Evolutionary conservation across 2,888 invertebrate genomes (phyloP), one percentile per base, ranked within the genome.

Genomic region (Bombylius discolor): DNA sequence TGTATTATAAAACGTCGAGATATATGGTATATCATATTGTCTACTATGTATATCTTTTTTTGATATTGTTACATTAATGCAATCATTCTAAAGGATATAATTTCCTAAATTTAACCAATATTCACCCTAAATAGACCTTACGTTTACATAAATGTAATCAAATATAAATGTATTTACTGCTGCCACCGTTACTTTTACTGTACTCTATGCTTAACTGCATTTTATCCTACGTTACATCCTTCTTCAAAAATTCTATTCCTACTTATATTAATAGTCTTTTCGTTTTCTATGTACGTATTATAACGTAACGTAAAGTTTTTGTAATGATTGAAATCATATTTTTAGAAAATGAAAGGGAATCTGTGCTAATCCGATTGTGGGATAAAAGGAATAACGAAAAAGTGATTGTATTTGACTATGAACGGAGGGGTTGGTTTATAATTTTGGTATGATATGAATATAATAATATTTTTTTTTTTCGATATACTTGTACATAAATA

Each of bases 341-440:
- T 23, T 23, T 23, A 23, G 23, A 23, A 23, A 23, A 23, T 23
- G 23, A 23, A 23, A 49, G 45, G 31, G 44, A 54, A 54, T 48
- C 55, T 49, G 47, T 45, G 52, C 56, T 58, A 58, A 58, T 58
- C 58, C 58, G 58, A 58, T 58, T 58, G 58, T 51, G 56, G 58
- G 56, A 58, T 53, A 56, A 56, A 53, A 58, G 56, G 53, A 58
- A 58, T 56, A 55, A 56, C 51, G 51, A 49, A 49, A 53, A 49
- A 49, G 14, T 44, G 49, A 44, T 48, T 44, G 49, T 31, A 48
- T 13, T 34, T 12, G 51, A 45, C 6, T 46, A 34, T 11, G 33
- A 45, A 34, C 32, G 11, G 45, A 31, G 11, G 23, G 45, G 51
- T 52, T 52, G 14, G 33, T 52, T 52, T 34, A 34, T 45, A 51